Conservation (phyloP, 2,797 vertebrate species). For the Hypotaenidia philippensis region DNA sequence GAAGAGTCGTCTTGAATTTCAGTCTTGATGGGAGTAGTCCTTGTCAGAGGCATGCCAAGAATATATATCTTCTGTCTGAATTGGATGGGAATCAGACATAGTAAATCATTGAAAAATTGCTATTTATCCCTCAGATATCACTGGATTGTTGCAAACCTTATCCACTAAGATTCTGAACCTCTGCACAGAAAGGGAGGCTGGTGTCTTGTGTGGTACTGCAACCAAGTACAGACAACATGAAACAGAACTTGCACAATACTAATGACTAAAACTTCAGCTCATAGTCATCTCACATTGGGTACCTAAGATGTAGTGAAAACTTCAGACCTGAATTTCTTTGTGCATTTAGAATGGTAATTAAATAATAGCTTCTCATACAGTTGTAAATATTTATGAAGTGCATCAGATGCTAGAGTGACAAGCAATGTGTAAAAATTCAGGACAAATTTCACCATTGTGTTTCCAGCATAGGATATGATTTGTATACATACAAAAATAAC, state of each 20-base stretch:
- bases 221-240: fast-evolving
- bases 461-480: background rate
- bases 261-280: background rate
- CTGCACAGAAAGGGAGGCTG: background rate
- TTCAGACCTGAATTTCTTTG: background rate
- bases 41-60: background rate
- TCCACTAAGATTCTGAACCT: background rate
- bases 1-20: background rate
- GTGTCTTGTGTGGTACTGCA: background rate
- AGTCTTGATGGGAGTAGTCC: background rate
- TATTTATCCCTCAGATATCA: background rate
- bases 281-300: background rate
- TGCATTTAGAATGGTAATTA: background rate
- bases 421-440: background rate
- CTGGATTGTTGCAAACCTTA: background rate
- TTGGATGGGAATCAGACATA: background rate
- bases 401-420: background rate
- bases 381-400: background rate
- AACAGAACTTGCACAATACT: background rate
- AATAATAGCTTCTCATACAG: background rate
- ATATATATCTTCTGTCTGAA: background rate
- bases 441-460: background rate
- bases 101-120: background rate
- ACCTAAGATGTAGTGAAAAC: background rate
- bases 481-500: background rate